Base-by-base conservation (phyloP, 2,888 invertebrate species). In the Cheilosia urbana region DNA sequence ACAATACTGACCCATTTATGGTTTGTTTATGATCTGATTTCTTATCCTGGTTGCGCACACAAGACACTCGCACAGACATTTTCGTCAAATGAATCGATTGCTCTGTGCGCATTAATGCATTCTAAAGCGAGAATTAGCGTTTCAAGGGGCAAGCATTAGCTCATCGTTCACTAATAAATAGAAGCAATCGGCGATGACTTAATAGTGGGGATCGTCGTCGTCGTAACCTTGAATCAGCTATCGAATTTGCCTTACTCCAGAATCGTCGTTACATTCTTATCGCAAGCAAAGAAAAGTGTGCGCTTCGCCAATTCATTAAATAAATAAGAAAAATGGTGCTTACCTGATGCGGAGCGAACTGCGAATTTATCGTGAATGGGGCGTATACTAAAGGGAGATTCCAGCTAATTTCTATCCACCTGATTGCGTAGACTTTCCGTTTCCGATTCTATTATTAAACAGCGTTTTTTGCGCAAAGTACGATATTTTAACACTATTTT, bases 171-270 rank as follows among this genome's bases (percentile, higher is more conserved):
- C 57, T 58, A 78, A 75, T 69, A 77, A 68, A 75, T 13, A 2
- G 49, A 66, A 58, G 60, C 72, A 21, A 62, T 27, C 51, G 19
- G 51, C 65, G 82, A 82, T 87, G 87, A 87, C 73, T 87, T 87
- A 82, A 87, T 82, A 73, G 34, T 34, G 53, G 62, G 51, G 62
- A 37, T 34, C 72, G 53, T 60, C 77, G 77, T 47, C 9, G 62
- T 55, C 11, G 13, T 13, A 30, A 65, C 80, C 84, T 75, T 75
- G 75, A 42, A 84, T 77, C 51, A 49, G 34, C 76, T 76, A 45
- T 76, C 57, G 73, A 73, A 75, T 84, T 34, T 53, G 58, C 24
- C 24, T 60, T 34, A 30, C 47, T 65, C 47, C 60, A 69, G 58
- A 79, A 37, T 37, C 63, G 40, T 65, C 19, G 27, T 49, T 49